Percentiles rank a stretch among this genome's conserved stretches.
Evolutionary conservation across 1,140 invertebrate genomes (phyloP).

Genomic region (Microplitis demolitor): DNA sequence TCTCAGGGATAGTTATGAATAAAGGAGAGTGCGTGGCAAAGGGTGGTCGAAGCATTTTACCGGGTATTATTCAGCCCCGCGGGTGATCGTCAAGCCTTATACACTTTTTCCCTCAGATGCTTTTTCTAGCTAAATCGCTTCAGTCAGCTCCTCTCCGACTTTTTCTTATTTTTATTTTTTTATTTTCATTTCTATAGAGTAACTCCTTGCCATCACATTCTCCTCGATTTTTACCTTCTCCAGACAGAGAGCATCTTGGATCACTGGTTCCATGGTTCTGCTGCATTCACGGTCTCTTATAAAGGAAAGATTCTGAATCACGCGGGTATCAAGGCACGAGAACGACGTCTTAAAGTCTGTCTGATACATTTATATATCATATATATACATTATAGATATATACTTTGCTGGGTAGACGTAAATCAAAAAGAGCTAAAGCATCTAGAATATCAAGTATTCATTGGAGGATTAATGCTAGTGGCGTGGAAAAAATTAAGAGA

Average conservation of each 20-base stretch:
- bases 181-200: slow-evolving; percentile 18
- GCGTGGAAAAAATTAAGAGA: slow-evolving; percentile 44
- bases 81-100: slow-evolving; percentile 43
- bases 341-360: neutral
- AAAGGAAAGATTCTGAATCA: neutral
- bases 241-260: neutral
- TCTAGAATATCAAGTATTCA: slow-evolving; percentile 21
- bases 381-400: neutral
- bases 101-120: slow-evolving; percentile 31
- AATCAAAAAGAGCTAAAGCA: neutral
- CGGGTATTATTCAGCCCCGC: slow-evolving; percentile 52
- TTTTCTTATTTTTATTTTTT: slow-evolving; percentile 8
- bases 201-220: no score
- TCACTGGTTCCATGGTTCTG: neutral
- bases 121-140: slow-evolving; percentile 18
- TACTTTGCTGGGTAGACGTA: neutral
- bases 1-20: slow-evolving; percentile 39
- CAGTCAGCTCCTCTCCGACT: slow-evolving; percentile 13
- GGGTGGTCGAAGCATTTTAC: slow-evolving; percentile 55
- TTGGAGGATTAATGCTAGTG: slow-evolving; percentile 37
- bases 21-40: slow-evolving; percentile 37
- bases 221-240: no score
- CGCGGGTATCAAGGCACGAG: neutral
- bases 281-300: neutral
- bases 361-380: neutral